These are phyloP conservation scores for Raja brachyura DNA, from an alignment of 2,113 vertebrate species.

Conservation along the genomic window DNA sequence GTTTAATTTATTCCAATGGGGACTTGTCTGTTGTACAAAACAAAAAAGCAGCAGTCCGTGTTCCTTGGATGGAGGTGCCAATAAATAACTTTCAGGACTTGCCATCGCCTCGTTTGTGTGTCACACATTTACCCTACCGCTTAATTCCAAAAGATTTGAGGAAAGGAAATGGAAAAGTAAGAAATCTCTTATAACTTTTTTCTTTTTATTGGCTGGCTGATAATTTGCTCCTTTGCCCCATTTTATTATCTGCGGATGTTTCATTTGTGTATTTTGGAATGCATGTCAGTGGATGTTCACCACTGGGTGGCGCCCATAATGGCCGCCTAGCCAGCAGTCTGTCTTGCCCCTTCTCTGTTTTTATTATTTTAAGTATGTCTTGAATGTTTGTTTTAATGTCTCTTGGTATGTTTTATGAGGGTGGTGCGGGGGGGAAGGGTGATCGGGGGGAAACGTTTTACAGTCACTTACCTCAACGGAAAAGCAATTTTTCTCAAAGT, in stretches of 20 bases:
- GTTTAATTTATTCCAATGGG: slow-evolving; percentile 48
- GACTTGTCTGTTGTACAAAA: slow-evolving; percentile 39
- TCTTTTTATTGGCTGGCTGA: neutral
- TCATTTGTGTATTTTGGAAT: neutral
- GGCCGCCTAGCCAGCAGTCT: no score
- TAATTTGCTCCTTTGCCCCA: neutral
- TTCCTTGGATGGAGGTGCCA: slow-evolving; percentile 53
- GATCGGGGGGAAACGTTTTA: no score
- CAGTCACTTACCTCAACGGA: no score
- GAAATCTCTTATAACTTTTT: neutral
- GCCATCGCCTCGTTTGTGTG: slow-evolving; percentile 43
- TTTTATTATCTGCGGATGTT: neutral
- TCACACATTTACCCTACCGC: slow-evolving; percentile 48
- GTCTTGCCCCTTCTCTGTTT: no score
- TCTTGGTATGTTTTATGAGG: no score
- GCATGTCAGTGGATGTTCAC: no score
- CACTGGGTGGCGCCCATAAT: no score
- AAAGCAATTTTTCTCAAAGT: no score
- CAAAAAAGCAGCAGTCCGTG: slow-evolving; percentile 27
- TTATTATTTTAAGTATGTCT: no score
- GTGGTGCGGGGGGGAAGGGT: no score
- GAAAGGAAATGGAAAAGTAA: slow-evolving; percentile 50
- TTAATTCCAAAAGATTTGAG: slow-evolving; percentile 49
- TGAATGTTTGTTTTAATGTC: no score
- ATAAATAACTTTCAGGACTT: slow-evolving; percentile 42